Evolutionary conservation across 2,113 vertebrate species (phyloP), one percentile per base, ranked within the genome.

Genomic region (Hyaena hyaena): DNA sequence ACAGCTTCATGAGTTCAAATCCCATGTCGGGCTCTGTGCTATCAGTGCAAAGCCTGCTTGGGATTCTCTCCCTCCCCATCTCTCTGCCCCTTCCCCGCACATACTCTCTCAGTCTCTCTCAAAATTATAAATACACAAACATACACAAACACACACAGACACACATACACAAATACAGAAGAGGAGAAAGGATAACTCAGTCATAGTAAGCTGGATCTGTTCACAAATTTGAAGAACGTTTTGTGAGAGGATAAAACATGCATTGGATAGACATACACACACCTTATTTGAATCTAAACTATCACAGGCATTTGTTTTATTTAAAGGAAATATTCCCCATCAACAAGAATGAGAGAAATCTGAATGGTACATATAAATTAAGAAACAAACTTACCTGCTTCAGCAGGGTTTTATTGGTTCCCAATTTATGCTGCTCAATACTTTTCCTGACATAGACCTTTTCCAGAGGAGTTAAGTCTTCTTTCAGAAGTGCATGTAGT

Each of bases 341-440:
- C 15, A 17, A 48, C 15, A 90, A 16, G 58, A 80, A n/a, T 50
- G 45, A 87, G 71, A 83, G 43, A 58, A 33, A 28, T 39, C 31
- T 79, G n/a, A 86, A 35, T 24, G 3, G 2, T 21, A 50, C 4
- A 43, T 3, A 58, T 35, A 61, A 55, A 87, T 48, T 45, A 77
- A 82, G 50, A 81, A n/a, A 63, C 7, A 17, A 10, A 65, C 68
- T 43, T 98, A 99, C 99, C 99, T 99, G 98, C 90, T 98, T 98
- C 71, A 99, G 96, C 55, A 98, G 66, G 0, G 96, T 95, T 97
- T 98, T 99, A 53, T 99, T 99, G 95, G 98, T 99, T 33, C 99
- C 99, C 97, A 99, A 97, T 63, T 98, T 99, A 74, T 99, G 99
- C 66, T 98, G 98, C 87, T 99, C 98, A 39, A 99, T 99, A 33